Conservation (phyloP, 2,113 vertebrate genomes). For the Caretta caretta region DNA sequence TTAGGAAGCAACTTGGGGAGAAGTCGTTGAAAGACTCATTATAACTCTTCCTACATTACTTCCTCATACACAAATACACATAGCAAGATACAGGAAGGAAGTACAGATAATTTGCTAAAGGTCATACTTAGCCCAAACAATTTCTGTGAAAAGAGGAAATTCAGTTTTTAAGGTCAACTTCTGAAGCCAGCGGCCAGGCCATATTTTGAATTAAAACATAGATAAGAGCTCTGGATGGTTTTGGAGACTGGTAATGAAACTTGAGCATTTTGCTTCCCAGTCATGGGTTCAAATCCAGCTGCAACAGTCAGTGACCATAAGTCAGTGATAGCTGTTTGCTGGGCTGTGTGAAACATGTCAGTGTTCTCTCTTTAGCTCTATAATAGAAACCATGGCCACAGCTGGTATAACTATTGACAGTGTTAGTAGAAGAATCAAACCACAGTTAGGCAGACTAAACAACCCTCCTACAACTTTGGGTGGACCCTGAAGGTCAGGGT, state of each 20-base stretch:
- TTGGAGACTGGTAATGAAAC: not conserved
- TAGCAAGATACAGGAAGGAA: not conserved
- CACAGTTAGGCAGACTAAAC: not conserved
- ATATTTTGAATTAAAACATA: not conserved
- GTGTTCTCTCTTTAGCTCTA: not conserved
- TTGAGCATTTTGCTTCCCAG: not conserved
- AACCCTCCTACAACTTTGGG: not conserved
- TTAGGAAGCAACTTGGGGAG: constrained; percentile 41
- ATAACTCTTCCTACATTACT: not conserved
- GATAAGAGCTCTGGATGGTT: not conserved
- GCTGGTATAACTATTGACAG: not conserved
- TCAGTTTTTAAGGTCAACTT: not conserved
- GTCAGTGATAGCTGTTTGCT: fast-evolving
- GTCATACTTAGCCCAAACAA: not conserved
- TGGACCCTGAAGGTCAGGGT: not conserved
- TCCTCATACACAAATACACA: not conserved
- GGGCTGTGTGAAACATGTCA: not conserved
- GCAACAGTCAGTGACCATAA: not conserved
- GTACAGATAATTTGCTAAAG: not conserved
- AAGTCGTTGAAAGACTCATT: constrained; percentile 23
- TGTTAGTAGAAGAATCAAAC: not conserved
- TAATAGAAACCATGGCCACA: not conserved
- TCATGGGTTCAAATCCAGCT: not conserved
- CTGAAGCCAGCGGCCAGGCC: not conserved
- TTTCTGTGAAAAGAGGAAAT: not conserved